Conservation (phyloP, 2,888 invertebrate species). For the Drosophila pseudotalamancana region DNA sequence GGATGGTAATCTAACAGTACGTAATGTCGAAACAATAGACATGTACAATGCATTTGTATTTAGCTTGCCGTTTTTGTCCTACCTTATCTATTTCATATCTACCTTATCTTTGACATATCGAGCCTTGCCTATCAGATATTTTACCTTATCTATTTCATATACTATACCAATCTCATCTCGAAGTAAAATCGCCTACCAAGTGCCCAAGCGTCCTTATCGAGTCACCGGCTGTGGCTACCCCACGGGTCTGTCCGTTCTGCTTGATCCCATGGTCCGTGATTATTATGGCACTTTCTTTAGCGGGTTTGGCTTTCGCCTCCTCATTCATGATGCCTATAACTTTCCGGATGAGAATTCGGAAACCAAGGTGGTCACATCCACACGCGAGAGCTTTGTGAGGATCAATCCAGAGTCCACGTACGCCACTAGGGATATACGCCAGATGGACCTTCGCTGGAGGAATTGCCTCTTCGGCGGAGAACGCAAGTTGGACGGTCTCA, state of each 20-base stretch:
- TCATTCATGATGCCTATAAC: constrained; percentile 88
- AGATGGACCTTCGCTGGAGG: constrained; percentile 85
- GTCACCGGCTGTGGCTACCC: constrained; percentile 89
- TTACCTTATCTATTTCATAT: not conserved
- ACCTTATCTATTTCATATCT: no score
- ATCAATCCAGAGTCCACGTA: constrained; percentile 88
- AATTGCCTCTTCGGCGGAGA: constrained; percentile 87
- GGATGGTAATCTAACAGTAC: not conserved
- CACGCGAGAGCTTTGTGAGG: constrained; percentile 87
- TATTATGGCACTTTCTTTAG: constrained; percentile 87
- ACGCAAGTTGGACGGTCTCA: constrained; percentile 79
- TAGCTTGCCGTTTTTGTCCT: no score
- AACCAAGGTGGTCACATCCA: constrained; percentile 86
- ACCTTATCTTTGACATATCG: no score
- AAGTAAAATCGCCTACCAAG: constrained; percentile 82
- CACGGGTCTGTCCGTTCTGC: constrained; percentile 87
- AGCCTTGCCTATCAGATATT: no score
- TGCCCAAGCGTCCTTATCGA: constrained; percentile 85
- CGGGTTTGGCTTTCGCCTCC: constrained; percentile 87
- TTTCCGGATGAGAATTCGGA: constrained; percentile 87
- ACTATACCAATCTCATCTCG: no score
- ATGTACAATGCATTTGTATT: no score
- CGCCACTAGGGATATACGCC: constrained; percentile 86
- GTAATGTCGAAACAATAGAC: not conserved
- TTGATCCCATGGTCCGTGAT: constrained; percentile 86